These are phyloP conservation scores for Agrypnus murinus DNA, from an alignment of 2,888 invertebrate genomes.

Conservation along the genomic window DNA sequence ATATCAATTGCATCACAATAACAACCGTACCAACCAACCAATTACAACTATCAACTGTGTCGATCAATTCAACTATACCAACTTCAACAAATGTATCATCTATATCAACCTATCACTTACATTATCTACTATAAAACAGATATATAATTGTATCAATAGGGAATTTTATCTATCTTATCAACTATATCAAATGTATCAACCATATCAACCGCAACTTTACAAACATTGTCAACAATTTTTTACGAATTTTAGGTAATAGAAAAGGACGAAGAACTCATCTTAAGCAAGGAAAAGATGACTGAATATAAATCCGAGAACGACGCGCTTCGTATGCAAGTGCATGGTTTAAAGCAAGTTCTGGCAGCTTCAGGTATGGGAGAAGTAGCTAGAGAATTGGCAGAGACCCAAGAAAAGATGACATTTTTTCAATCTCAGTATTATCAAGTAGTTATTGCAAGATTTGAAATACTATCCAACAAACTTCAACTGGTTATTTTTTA, in stretches of 20 bases:
- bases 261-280: constrained; percentile 59
- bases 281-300: constrained; percentile 56
- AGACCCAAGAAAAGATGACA: constrained; percentile 63
- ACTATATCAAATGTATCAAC: no score
- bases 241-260: constrained; percentile 52
- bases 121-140: no score
- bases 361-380: constrained; percentile 64
- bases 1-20: no score
- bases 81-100: no score
- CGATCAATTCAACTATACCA: no score
- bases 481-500: constrained; percentile 25
- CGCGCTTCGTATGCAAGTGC: constrained; percentile 61
- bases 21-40: no score
- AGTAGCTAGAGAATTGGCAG: constrained; percentile 62
- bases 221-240: constrained; percentile 4
- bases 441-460: constrained; percentile 59
- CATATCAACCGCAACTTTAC: not conserved
- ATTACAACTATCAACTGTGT: no score
- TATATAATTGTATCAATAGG: no score
- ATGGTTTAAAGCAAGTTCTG: constrained; percentile 62
- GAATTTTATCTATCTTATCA: no score
- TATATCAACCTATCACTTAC: no score
- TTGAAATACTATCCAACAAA: no score
- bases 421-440: constrained; percentile 60
- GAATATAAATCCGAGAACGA: constrained; percentile 61